These are phyloP conservation scores for Brotula barbata DNA, from an alignment of 2,797 vertebrate genomes.

Conservation along the genomic window DNA sequence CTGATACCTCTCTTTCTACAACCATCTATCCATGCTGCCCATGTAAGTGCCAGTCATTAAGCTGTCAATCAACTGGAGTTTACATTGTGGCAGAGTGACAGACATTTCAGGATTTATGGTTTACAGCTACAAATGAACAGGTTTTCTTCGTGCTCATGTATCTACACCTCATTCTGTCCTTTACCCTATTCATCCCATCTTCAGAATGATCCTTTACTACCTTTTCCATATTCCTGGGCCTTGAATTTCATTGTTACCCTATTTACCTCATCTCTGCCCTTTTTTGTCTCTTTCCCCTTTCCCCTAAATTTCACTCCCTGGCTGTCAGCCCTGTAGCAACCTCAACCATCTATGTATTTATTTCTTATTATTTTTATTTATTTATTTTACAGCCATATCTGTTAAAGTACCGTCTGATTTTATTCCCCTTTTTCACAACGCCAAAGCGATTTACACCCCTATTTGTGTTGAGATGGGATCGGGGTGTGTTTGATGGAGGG, in stretches of 20 bases:
- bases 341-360: slow-evolving; percentile 51
- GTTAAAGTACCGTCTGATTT: slow-evolving; percentile 62
- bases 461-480: slow-evolving; percentile 50
- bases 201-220: neutral
- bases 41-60: slow-evolving; percentile 70
- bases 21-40: slow-evolving; percentile 42
- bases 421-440: slow-evolving; percentile 59
- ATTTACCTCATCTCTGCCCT: neutral
- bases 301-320: slow-evolving; percentile 4
- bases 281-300: slow-evolving; percentile 6
- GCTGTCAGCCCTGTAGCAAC: slow-evolving; percentile 14
- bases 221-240: neutral
- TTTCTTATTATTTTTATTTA: slow-evolving; percentile 64
- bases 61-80: slow-evolving; percentile 61
- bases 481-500: slow-evolving; percentile 18
- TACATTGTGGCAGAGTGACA: slow-evolving; percentile 48
- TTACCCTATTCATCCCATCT: neutral
- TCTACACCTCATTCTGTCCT: slow-evolving; percentile 16
- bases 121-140: slow-evolving; percentile 47
- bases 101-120: slow-evolving; percentile 50
- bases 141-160: slow-evolving; percentile 41
- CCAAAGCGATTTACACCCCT: slow-evolving; percentile 66
- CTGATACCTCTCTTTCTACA: slow-evolving; percentile 21
- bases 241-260: neutral
- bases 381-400: slow-evolving; percentile 63